These are phyloP conservation scores for Akabosia matsudoensis DNA, from an alignment of 1,140 invertebrate genomes.

Conservation along the genomic window DNA sequence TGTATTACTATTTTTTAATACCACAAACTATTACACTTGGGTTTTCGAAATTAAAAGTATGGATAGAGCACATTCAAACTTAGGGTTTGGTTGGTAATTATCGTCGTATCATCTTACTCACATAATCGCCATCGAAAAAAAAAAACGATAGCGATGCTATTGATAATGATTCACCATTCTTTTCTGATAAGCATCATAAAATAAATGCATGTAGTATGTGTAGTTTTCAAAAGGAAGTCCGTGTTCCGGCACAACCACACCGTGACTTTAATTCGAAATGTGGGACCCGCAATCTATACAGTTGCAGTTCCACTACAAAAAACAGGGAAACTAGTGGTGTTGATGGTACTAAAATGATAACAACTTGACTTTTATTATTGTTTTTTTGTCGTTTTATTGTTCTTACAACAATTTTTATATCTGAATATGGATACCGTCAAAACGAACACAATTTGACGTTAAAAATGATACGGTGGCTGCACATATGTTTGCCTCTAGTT, in stretches of 20 bases:
- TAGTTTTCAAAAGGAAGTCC: background rate
- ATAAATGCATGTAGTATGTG: background rate
- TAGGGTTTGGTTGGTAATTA: background rate
- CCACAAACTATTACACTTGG: no score
- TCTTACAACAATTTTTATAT: background rate
- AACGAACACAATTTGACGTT: no score
- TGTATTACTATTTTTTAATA: no score
- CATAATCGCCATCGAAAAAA: background rate
- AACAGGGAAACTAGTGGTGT: background rate
- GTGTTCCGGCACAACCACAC: background rate
- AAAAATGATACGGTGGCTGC: no score
- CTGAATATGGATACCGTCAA: no score
- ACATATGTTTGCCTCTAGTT: no score
- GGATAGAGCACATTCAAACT: no score
- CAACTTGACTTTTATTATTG: background rate
- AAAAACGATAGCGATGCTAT: background rate
- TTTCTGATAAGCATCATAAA: background rate
- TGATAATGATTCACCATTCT: conserved; percentile 12
- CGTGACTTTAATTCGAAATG: background rate
- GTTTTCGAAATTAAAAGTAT: no score
- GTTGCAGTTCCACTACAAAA: background rate
- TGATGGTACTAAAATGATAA: background rate
- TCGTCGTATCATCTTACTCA: background rate
- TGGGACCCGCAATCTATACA: background rate
- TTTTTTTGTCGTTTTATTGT: background rate